Percentiles rank a stretch among this genome's conserved stretches.
These are phyloP conservation scores for Thymallus thymallus DNA, from an alignment of 2,113 vertebrate species.

Conservation along the genomic window DNA sequence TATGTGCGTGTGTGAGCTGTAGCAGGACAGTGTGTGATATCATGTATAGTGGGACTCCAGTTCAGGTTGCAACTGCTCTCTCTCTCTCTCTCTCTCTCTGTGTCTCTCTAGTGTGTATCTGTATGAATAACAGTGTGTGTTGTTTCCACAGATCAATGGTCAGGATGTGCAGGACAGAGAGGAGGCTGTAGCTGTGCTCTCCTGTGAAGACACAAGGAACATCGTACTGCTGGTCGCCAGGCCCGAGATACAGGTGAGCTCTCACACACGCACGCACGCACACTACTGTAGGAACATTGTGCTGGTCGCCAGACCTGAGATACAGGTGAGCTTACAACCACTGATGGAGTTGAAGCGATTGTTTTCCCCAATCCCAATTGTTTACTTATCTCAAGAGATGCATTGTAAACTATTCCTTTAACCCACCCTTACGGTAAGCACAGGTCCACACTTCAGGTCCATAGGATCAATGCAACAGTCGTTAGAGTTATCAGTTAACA, in stretches of 20 bases:
- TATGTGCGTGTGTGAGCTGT: constrained; percentile 71
- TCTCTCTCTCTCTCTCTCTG: constrained; percentile 46
- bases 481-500: too few relatives aligned
- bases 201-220: constrained; percentile 84
- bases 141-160: constrained; percentile 87
- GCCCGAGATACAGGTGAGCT: constrained; percentile 89
- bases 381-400: too few relatives aligned
- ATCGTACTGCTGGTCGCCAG: constrained; percentile 88
- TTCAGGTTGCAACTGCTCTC: constrained; percentile 84
- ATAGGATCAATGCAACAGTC: too few relatives aligned
- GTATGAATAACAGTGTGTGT: constrained; percentile 60
- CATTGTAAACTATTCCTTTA: too few relatives aligned
- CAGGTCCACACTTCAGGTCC: too few relatives aligned
- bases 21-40: constrained; percentile 87
- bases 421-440: too few relatives aligned
- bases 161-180: constrained; percentile 90
- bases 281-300: constrained; percentile 80
- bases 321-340: constrained; percentile 32
- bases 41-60: constrained; percentile 80
- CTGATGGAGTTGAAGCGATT: too few relatives aligned
- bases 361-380: too few relatives aligned
- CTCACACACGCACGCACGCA: neutral
- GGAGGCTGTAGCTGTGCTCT: constrained; percentile 89
- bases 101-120: too few relatives aligned
- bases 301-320: constrained; percentile 88